A percentile compares a stretch with the other conserved stretches of the same genome.
These are phyloP conservation scores for Naso thynnoides DNA, from an alignment of 2,797 vertebrate genomes.

Conservation along the genomic window DNA sequence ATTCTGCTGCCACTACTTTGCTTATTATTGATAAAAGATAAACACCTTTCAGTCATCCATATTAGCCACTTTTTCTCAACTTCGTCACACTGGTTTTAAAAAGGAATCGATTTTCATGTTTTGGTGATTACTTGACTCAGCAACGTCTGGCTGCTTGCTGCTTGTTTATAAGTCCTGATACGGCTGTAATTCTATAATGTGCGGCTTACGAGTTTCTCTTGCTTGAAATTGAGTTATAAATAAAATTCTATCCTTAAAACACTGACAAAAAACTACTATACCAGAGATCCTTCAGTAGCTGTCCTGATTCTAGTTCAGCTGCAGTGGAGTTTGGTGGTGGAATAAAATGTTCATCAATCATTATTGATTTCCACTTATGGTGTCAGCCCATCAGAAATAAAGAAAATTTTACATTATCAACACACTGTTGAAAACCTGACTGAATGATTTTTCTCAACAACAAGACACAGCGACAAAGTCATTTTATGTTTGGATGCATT, in stretches of 20 bases:
- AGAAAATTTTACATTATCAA: conserved; percentile 13
- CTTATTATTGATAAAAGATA: conserved; percentile 39
- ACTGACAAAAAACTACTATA: conserved; percentile 10
- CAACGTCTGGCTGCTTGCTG: conserved; percentile 34
- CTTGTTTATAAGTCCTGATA: conserved; percentile 19
- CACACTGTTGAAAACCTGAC: conserved; percentile 6
- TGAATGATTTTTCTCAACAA: not conserved
- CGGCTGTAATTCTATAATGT: conserved; percentile 48
- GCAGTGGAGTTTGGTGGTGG: conserved; percentile 7
- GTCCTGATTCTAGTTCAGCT: conserved; percentile 24
- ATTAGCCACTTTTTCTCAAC: conserved; percentile 24
- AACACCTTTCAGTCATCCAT: conserved; percentile 33
- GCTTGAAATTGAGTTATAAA: conserved; percentile 54
- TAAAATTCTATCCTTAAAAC: conserved; percentile 30
- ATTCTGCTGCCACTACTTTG: conserved; percentile 27
- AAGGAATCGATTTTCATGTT: conserved; percentile 55
- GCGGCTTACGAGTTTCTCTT: conserved; percentile 36
- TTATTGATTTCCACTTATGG: conserved; percentile 8
- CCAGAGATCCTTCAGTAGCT: conserved; percentile 21
- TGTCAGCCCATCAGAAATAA: conserved; percentile 26
- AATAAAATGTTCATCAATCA: conserved; percentile 32
- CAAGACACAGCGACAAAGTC: not conserved
- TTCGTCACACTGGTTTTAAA: conserved; percentile 30
- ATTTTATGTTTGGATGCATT: not conserved
- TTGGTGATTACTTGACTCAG: conserved; percentile 56